Evolutionary conservation across 2,113 vertebrate genomes (phyloP), one percentile per base, ranked within the genome.

Genomic region (Hassar affinis): DNA sequence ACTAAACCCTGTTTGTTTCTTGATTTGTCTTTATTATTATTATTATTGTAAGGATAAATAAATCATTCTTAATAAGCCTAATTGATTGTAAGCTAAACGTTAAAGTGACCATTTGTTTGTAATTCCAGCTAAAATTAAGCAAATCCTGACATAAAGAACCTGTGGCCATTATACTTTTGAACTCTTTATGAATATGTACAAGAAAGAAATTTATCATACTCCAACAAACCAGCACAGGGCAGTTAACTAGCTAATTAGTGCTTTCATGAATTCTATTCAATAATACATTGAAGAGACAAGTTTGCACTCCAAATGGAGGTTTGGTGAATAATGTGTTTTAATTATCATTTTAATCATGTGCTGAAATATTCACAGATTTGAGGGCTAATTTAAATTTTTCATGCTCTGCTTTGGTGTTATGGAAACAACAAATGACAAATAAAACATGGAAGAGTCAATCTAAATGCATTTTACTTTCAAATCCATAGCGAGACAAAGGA

Each of bases 251-350:
- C 59, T 66, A 83, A 77, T 77, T 83, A 77, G 14, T 54, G 59
- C 33, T 42, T 75, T 66, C 14, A 66, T 51, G 33, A 83, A 54
- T 54, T 83, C 57, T 83, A 54, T 76, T 83, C 66, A 83, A 83
- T 83, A 83, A 83, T 64, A 51, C 72, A 83, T 54, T 66, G 81
- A 54, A 27, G 59, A 83, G 81, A 83, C n/a, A 51, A 75, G 56
- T 76, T 75, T 47, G 69, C 69, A 49, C 81, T 66, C 59, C 74
- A 64, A 76, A 83, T 47, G 72, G 68, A 56, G 78, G 61, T 91
- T 89, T 87, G 83, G 86, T 90, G 90, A 92, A 92, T 91, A 89
- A 92, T 92, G 84, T 85, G 91, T 88, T 90, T 87, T 89, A 91
- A 93, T 92, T 89, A 91, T 79, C 79, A 66, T 85, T 87, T 78